Percentiles rank a stretch among this genome's conserved stretches.
Conservation (phyloP, 2,888 invertebrate genomes). For the Torymus aiolomorphi region DNA sequence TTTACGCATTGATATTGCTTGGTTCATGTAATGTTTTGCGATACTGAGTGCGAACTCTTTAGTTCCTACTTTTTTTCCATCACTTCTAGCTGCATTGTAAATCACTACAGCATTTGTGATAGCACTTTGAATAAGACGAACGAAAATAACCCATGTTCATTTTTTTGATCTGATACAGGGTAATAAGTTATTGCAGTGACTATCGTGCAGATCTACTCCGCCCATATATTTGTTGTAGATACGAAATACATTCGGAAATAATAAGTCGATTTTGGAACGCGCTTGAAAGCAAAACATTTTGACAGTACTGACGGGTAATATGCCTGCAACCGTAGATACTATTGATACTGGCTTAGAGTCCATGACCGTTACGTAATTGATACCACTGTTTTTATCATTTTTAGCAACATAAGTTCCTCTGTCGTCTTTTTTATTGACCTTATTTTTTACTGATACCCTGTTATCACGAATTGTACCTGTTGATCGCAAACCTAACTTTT, state of each 20-base stretch:
- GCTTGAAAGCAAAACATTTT: neutral
- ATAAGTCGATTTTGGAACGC: too few species aligned
- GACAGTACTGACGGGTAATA: neutral
- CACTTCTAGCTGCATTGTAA: neutral
- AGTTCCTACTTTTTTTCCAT: neutral
- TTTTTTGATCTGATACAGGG: conserved; percentile 1
- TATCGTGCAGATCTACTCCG: conserved; percentile 10
- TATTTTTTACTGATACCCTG: conserved; percentile 8
- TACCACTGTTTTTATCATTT: neutral
- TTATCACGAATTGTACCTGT: conserved; percentile 18
- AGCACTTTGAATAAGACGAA: neutral
- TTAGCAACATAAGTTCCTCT: conserved; percentile 18
- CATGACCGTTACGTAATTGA: conserved; percentile 13
- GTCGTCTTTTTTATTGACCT: conserved; percentile 9
- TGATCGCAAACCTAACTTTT: conserved; percentile 21
- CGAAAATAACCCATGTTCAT: conserved; percentile 1
- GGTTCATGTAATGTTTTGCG: neutral
- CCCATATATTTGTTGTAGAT: too few species aligned
- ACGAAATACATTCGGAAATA: too few species aligned
- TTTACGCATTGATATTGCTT: neutral
- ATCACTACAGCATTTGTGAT: neutral
- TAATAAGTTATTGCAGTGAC: conserved; percentile 2
- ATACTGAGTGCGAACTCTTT: neutral
- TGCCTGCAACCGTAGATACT: neutral
- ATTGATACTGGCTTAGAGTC: neutral